Evolutionary conservation across 2,888 invertebrate genomes (phyloP), one percentile per base, ranked within the genome.

Genomic region (Eupithecia insigniata): DNA sequence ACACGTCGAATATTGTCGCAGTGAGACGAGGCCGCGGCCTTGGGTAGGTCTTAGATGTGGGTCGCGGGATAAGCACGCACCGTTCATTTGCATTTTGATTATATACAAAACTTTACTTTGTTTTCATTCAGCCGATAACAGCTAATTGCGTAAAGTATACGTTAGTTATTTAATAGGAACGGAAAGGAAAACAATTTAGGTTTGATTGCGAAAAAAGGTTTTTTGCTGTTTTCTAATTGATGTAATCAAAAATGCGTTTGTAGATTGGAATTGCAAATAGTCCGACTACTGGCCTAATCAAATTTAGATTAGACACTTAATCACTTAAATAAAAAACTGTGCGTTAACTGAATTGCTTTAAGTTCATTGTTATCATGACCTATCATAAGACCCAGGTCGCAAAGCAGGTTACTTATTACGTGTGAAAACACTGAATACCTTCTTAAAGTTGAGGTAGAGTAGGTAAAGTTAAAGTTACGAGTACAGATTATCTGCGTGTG

Each of bases 1-100:
- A 79, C 75, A 69, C 81, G 80, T 80, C 74, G 77, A 76, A 76
- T 81, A 84, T 81, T 85, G 85, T 86, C 85, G 84, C 83, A 72
- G 73, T 74, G 68, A 74, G 83, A 83, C 87, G 88, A 87, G 90
- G 90, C 82, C 90, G 81, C 88, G 92, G 88, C 93, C 93, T 93
- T 92, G 89, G 83, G 72, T 75, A 12, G 5, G 32, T 62, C 36
- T 26, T 36, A 92, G 92, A 93, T 93, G 90, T 94, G 87, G 94
- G 93, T 87, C 93, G 88, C 77, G 83, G 93, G 93, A 93, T 93
- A 93, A 93, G 87, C 78, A 79, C 67, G 84, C 88, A 89, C 89
- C 87, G 88, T 88, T 85, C 81, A 93, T 94, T 93, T 92, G 90
- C 93, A 94, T 93, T 91, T 92, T 90, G 89, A 93, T 92, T 92